Conservation (phyloP, 2,888 invertebrate species). For the Euzophera pinguis region DNA sequence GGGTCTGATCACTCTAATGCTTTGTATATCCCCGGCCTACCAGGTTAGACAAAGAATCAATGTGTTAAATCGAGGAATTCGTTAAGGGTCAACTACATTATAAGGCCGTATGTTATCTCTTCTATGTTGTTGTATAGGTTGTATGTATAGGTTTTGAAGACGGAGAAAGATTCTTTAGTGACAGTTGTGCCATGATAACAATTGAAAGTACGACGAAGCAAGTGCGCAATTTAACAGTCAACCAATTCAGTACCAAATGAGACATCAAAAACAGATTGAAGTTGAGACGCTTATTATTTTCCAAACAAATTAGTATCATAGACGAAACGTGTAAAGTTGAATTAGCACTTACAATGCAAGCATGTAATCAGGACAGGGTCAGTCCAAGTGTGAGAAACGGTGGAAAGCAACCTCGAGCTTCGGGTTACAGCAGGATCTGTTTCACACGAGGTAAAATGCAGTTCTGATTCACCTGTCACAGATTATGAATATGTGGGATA, state of each 20-base stretch:
- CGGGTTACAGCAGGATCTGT: constrained; percentile 6
- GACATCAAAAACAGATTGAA: not conserved
- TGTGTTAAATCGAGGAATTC: no score
- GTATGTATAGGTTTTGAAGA: no score
- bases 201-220: no score
- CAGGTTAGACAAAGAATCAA: no score
- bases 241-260: not conserved
- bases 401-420: constrained; percentile 6
- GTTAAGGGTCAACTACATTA: no score
- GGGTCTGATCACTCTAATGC: no score
- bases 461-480: not conserved
- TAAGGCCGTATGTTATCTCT: no score
- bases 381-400: constrained; percentile 55
- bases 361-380: constrained; percentile 52
- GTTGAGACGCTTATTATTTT: constrained; percentile 6
- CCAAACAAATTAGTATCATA: constrained; percentile 11
- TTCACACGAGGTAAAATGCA: constrained; percentile 3
- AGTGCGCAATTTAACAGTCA: no score
- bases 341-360: constrained; percentile 39
- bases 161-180: no score
- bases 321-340: constrained; percentile 26
- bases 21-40: no score
- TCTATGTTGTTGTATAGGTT: no score
- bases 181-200: no score
- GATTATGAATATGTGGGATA: not conserved